Conservation (phyloP, 2,888 invertebrate genomes). For the Nomada flava region DNA sequence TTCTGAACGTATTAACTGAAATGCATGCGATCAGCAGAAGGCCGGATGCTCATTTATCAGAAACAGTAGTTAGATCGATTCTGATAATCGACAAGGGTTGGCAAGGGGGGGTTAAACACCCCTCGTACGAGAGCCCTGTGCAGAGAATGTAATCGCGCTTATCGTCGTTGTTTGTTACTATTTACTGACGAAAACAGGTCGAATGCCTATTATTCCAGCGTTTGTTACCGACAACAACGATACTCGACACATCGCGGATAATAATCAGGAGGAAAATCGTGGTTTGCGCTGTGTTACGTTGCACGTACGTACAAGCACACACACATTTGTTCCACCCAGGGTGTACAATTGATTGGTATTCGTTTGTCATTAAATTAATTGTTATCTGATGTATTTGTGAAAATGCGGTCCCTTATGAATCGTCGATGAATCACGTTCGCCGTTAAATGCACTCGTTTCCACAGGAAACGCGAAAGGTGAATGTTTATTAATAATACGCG, state of each 20-base stretch:
- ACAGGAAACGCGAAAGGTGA: neutral
- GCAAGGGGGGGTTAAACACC: conserved; percentile 1
- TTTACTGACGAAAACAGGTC: conserved; percentile 51
- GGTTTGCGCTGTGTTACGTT: conserved; percentile 15
- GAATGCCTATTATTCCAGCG: conserved; percentile 49
- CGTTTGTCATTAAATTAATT: conserved; percentile 47
- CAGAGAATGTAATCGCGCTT: conserved; percentile 49
- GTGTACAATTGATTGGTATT: conserved; percentile 20
- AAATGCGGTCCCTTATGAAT: conserved; percentile 19
- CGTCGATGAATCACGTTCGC: conserved; percentile 25
- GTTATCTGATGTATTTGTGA: conserved; percentile 28
- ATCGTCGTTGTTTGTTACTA: conserved; percentile 59
- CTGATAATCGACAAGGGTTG: conserved; percentile 40
- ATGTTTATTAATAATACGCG: conserved; percentile 40
- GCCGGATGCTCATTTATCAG: conserved; percentile 55
- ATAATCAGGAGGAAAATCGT: conserved; percentile 55
- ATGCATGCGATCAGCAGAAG: conserved; percentile 35
- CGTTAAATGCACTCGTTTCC: conserved; percentile 1
- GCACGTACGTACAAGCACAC: neutral
- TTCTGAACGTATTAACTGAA: conserved; percentile 43
- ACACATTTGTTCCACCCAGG: neutral
- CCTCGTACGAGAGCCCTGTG: conserved; percentile 4
- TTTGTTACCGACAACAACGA: conserved; percentile 43
- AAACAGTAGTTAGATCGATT: conserved; percentile 47
- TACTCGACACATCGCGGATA: conserved; percentile 58